These are phyloP conservation scores for Agapostemon virescens DNA, from an alignment of 2,888 invertebrate species.

Conservation along the genomic window DNA sequence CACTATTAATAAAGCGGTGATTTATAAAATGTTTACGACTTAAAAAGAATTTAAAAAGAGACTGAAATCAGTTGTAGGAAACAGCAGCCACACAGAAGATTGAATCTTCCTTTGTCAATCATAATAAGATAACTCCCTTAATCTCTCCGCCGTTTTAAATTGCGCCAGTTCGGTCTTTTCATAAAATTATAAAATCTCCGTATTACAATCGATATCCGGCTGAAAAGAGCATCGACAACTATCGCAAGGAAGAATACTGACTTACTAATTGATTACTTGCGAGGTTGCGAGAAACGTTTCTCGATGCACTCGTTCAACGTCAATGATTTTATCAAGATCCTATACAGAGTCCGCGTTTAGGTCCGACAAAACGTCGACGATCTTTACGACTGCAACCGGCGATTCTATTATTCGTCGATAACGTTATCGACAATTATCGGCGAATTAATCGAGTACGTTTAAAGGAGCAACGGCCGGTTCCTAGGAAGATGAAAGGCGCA, in stretches of 20 bases:
- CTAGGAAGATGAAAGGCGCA: neutral
- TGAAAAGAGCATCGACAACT: too few relatives aligned
- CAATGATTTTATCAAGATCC: constrained; percentile 5
- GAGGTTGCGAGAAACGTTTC: neutral
- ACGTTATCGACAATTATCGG: constrained; percentile 3
- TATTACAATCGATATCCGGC: neutral
- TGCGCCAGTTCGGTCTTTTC: neutral
- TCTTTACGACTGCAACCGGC: neutral
- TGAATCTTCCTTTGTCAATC: too few relatives aligned
- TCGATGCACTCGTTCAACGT: neutral
- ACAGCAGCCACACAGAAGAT: too few relatives aligned
- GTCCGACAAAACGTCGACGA: neutral
- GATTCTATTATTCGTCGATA: neutral
- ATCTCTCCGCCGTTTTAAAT: neutral
- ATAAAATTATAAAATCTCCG: neutral
- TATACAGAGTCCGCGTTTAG: neutral
- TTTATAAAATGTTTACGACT: too few relatives aligned
- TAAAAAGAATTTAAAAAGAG: too few relatives aligned
- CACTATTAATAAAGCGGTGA: too few relatives aligned
- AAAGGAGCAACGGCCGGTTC: neutral
- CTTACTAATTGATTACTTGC: neutral
- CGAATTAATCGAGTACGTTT: constrained; percentile 1
- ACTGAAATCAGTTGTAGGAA: too few relatives aligned
- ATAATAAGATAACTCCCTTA: too few relatives aligned
- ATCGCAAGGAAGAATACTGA: neutral